Evolutionary conservation across 2,113 vertebrate genomes (phyloP).

Genomic region (Gallinago paraguaiae): DNA sequence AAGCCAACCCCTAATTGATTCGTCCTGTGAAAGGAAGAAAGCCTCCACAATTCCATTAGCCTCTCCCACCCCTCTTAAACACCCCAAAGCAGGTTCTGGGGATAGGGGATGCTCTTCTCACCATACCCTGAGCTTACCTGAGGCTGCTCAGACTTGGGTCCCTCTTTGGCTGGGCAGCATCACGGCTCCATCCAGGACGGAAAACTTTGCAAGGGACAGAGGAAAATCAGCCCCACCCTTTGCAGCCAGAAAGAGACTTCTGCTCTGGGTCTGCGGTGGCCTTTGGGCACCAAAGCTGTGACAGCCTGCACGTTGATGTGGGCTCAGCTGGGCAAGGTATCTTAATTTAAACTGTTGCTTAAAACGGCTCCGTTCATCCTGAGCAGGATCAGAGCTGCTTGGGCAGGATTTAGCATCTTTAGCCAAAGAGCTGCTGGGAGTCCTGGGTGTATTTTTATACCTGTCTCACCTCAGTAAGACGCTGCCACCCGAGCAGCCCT

Average conservation of each 20-base stretch:
- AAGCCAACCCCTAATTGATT: neutral
- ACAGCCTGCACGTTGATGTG: neutral
- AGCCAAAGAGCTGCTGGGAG: neutral
- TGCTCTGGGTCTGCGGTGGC: neutral
- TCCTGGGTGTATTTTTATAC: neutral
- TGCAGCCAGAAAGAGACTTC: neutral
- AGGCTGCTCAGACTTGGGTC: neutral
- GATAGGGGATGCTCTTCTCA: neutral
- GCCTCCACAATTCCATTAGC: fast-evolving
- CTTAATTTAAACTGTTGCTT: slow-evolving; percentile 53
- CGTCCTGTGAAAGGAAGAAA: fast-evolving
- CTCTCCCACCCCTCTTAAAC: neutral
- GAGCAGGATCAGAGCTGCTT: slow-evolving; percentile 55
- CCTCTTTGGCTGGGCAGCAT: neutral
- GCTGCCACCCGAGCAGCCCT: neutral
- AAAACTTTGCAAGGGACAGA: fast-evolving
- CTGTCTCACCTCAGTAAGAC: neutral
- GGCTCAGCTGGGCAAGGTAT: neutral
- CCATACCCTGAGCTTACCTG: neutral
- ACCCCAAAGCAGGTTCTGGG: neutral
- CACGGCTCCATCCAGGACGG: fast-evolving
- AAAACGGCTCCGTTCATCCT: slow-evolving; percentile 48
- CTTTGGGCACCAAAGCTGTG: slow-evolving; percentile 20
- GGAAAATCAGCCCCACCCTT: neutral
- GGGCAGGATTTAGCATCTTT: slow-evolving; percentile 43